Evolutionary conservation across 2,888 invertebrate genomes (phyloP), one percentile per base, ranked within the genome.

Genomic region (Phania funesta): DNA sequence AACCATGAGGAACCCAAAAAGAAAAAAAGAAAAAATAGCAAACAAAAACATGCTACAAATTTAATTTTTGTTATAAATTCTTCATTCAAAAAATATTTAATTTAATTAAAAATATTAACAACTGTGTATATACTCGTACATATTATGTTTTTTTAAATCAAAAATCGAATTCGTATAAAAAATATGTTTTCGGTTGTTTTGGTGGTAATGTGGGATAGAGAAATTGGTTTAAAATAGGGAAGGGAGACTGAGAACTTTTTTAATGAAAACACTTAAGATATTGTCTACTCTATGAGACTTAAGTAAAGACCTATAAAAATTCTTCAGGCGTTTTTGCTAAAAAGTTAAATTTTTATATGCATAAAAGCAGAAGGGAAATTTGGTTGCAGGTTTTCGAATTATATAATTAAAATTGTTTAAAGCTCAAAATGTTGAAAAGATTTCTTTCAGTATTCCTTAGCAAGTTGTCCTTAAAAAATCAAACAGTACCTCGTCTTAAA

Each of bases 51-150:
- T 64, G 32, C 26, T 64, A 68, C 4, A n/a, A 41, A 64, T 29
- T 16, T 64, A 56, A 35, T 16, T 11, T 46, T 56, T 67, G 38
- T 54, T 26, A 24, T 41, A 64, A 48, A 56, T 56, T 50, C 20
- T 41, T 76, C 67, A 67, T 56, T 60, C 18, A 52, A 52, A 68
- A 67, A 35, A 46, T 71, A 75, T 75, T 52, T 52, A 46, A 54
- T 81, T 82, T 75, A 78, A 82, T 82, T 78, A 65, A 82, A 78
- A 78, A 65, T 60, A 70, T 78, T 65, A 75, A 70, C 78, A 78
- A 75, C 78, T 78, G 78, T 65, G 52, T 35, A 7, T 50, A 65
- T 9, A 52, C n/a, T 20, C 16, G 16, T 35, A 6, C 26, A 26
- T 26, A 26, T 48, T 58, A 20, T 58, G 48, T 35, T 60, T 62